These are phyloP conservation scores for Lathronympha strigana DNA, from an alignment of 2,888 invertebrate genomes.

Conservation along the genomic window DNA sequence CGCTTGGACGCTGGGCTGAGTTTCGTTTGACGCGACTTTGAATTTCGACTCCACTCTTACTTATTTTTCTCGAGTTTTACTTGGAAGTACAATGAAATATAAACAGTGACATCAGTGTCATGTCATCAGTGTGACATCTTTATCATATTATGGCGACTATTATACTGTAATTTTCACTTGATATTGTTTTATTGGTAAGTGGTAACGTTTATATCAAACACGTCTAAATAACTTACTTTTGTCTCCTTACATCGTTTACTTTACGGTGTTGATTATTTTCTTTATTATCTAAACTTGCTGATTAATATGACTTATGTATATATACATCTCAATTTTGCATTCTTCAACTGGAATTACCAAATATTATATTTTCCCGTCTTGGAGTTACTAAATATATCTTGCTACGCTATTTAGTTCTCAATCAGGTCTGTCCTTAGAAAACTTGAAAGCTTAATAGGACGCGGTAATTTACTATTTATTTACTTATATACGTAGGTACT, in stretches of 20 bases:
- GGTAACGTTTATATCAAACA: too few relatives aligned
- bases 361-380: too few relatives aligned
- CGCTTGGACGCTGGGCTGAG: constrained; percentile 48
- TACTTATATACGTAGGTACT: too few relatives aligned
- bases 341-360: neutral
- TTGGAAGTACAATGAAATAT: neutral
- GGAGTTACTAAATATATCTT: neutral
- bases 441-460: constrained; percentile 1
- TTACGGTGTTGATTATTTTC: too few relatives aligned
- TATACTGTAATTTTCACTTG: too few relatives aligned
- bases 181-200: too few relatives aligned
- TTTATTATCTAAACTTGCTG: too few relatives aligned
- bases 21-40: constrained; percentile 44
- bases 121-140: neutral
- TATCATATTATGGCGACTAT: neutral
- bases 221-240: too few relatives aligned
- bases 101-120: neutral
- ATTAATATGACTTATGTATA: too few relatives aligned
- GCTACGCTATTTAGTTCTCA: neutral
- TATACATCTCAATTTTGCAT: too few relatives aligned
- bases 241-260: too few relatives aligned
- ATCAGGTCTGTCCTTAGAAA: neutral
- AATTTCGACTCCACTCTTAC: constrained; percentile 30
- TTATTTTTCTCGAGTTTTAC: constrained; percentile 15
- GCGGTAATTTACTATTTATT: neutral